Evolutionary conservation across 30 jellyfish, hydroid and myxozoan genomes (phyloP).

Genomic region (Cassiopea andromeda): DNA sequence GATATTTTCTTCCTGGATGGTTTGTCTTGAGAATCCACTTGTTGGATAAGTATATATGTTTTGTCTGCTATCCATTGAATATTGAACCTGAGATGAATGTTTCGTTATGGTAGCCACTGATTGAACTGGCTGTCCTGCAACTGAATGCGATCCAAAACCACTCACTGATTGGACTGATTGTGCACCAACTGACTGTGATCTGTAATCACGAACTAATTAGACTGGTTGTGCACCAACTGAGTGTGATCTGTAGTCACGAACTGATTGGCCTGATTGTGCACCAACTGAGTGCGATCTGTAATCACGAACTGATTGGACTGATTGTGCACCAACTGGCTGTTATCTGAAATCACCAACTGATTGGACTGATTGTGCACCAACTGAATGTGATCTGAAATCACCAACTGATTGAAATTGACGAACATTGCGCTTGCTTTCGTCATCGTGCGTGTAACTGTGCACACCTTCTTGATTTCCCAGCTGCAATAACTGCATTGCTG

Average conservation of each 20-base stretch:
- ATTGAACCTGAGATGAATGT: not conserved
- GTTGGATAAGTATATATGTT: not conserved
- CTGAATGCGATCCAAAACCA: not conserved
- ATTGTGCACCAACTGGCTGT: not conserved
- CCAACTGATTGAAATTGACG: not conserved
- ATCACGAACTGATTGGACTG: conserved; percentile 1
- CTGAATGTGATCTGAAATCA: not conserved
- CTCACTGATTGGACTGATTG: not conserved
- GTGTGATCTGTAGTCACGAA: conserved; percentile 4
- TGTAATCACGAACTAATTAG: not conserved
- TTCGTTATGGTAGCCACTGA: not conserved
- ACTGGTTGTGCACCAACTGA: not conserved
- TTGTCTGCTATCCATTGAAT: not conserved
- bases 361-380: not conserved
- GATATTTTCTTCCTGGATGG: not conserved
- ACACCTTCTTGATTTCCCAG: not conserved
- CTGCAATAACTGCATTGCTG: not conserved
- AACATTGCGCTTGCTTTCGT: not conserved
- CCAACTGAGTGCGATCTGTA: not conserved
- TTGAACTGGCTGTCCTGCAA: not conserved
- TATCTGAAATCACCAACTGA: conserved; percentile 9
- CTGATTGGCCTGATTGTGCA: not conserved
- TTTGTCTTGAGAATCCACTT: not conserved
- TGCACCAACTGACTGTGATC: conserved; percentile 7
- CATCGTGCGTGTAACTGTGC: not conserved